Percentiles rank a stretch among this genome's conserved stretches.
phyloP scores from a whole-genome alignment of 2,113 vertebrate species.

The Tetraodon nigroviridis region DNA sequence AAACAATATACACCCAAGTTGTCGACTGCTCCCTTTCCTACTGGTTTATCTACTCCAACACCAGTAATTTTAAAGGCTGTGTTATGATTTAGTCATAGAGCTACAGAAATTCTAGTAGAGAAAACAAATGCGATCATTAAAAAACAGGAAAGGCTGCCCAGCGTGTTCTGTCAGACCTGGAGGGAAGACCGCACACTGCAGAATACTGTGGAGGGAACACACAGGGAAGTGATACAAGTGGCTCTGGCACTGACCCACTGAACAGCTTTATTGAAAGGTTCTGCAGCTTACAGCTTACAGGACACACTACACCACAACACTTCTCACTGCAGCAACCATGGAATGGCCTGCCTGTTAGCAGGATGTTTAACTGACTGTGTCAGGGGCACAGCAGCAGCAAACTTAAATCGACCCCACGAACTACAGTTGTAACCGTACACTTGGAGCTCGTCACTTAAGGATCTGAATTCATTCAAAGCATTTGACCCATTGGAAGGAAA shows the following conservation, averaged over 20 bases:
- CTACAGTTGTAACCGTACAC: slow-evolving; percentile 39
- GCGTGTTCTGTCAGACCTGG: slow-evolving; percentile 18
- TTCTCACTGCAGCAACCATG: slow-evolving; percentile 60
- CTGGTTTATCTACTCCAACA: slow-evolving; percentile 3
- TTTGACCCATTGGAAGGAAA: slow-evolving; percentile 26
- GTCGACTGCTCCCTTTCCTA: slow-evolving; percentile 21
- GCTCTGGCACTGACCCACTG: slow-evolving; percentile 68
- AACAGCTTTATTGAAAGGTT: slow-evolving; percentile 75
- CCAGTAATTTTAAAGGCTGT: neutral
- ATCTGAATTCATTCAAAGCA: slow-evolving; percentile 27
- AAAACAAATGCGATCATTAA: neutral
- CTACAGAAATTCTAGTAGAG: neutral
- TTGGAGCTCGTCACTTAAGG: slow-evolving; percentile 34
- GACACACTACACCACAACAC: slow-evolving; percentile 67
- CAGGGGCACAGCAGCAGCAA: slow-evolving; percentile 32
- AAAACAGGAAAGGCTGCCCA: slow-evolving; percentile 8
- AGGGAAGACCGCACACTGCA: slow-evolving; percentile 40
- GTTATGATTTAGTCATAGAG: too few species aligned
- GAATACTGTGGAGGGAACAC: slow-evolving; percentile 70
- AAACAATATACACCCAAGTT: neutral
- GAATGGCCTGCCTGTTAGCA: slow-evolving; percentile 45
- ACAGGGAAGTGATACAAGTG: slow-evolving; percentile 68
- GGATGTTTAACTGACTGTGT: slow-evolving; percentile 27
- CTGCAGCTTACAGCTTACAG: slow-evolving; percentile 73
- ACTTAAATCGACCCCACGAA: slow-evolving; percentile 13